Base-by-base conservation (phyloP, 2,797 vertebrate species). In the Typhlichthys eigenmanni region DNA sequence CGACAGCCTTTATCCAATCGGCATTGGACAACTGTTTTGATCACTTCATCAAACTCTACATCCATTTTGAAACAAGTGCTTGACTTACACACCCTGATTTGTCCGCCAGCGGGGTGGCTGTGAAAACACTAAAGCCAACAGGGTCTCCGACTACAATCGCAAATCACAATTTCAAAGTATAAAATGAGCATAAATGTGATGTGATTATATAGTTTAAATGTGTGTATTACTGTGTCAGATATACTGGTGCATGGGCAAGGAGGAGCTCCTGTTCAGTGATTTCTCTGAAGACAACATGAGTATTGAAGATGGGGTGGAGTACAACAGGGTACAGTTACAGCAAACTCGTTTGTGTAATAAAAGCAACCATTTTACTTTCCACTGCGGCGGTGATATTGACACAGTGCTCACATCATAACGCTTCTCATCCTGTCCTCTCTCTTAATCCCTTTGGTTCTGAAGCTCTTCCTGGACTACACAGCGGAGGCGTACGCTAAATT, bases 381-480 rank as follows among this genome's bases (percentile, higher is more conserved):
- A 19, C 43, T 43, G 38, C 8, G 9, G 9, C 9, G 38, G 9
- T 43, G 10, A 8, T 43, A 9, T 43, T 10, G 7, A 8, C 38
- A 9, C 38, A 43, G 9, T 10, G 38, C 7, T 7, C 1, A 9
- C 38, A 43, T 10, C 38, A 43, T 12, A 13, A 8, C 52, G 43
- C 4, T 7, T 62, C 19, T 13, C 7, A 52, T n/a, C 45, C 14
- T 17, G 8, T 51, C 9, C 47, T 48, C 24, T 51, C 19, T 8
- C 5, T 64, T 49, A 60, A 12, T 59, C 3, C 49, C 14, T 69
- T 17, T 77, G 2, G 43, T 47, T 9, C 11, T 62, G 61, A 76
- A 99, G 96, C 84, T 98, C 49, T 95, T 96, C 76, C 55, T 95
- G 61, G 94, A 96, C 47, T 95, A 95, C 64, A 87, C 88, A 13